Percentiles rank a stretch among this genome's conserved stretches.
phyloP scores from a whole-genome alignment of 2,113 vertebrate genomes.

The Forbesichthys agassizii region DNA sequence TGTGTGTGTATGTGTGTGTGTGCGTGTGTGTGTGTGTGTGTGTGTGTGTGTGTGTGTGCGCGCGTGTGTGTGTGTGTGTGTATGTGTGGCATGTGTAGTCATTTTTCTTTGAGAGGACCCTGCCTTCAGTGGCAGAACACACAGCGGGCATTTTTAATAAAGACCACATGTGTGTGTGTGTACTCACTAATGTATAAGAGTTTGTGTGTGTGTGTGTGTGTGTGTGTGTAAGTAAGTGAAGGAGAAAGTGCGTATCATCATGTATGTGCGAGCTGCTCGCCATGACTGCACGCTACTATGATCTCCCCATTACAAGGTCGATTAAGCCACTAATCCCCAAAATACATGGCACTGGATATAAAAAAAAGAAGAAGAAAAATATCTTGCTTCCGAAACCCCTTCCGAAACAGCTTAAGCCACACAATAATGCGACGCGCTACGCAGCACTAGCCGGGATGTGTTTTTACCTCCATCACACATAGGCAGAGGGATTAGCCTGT shows the following conservation, averaged over 20 bases:
- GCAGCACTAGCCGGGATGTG: slow-evolving; percentile 70
- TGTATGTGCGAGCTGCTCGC: slow-evolving; percentile 65
- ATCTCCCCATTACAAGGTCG: slow-evolving; percentile 85
- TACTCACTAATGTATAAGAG: slow-evolving; percentile 48
- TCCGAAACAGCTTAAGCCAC: slow-evolving; percentile 76
- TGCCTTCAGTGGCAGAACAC: not conserved
- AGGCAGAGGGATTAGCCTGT: slow-evolving; percentile 68
- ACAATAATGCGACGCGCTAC: slow-evolving; percentile 64
- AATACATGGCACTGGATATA: slow-evolving; percentile 73
- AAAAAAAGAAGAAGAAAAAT: slow-evolving; percentile 25
- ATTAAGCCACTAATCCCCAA: slow-evolving; percentile 84
- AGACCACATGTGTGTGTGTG: slow-evolving; percentile 53
- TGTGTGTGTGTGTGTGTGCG: slow-evolving; percentile 21
- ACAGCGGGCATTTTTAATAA: slow-evolving; percentile 43
- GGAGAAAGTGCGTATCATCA: slow-evolving; percentile 30
- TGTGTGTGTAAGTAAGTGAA: slow-evolving; percentile 27
- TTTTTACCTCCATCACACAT: slow-evolving; percentile 71
- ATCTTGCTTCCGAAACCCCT: slow-evolving; percentile 39
- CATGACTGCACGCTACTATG: slow-evolving; percentile 77
- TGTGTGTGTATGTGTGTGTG: too few relatives aligned
- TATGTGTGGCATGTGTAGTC: slow-evolving; percentile 20
- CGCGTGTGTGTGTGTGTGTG: slow-evolving; percentile 12
- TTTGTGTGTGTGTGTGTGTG: slow-evolving; percentile 46
- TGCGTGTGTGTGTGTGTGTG: not conserved
- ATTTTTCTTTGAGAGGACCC: slow-evolving; percentile 36